These are phyloP conservation scores for Ptilorrhoa leucosticta DNA, from an alignment of 2,113 vertebrate genomes.

Conservation along the genomic window DNA sequence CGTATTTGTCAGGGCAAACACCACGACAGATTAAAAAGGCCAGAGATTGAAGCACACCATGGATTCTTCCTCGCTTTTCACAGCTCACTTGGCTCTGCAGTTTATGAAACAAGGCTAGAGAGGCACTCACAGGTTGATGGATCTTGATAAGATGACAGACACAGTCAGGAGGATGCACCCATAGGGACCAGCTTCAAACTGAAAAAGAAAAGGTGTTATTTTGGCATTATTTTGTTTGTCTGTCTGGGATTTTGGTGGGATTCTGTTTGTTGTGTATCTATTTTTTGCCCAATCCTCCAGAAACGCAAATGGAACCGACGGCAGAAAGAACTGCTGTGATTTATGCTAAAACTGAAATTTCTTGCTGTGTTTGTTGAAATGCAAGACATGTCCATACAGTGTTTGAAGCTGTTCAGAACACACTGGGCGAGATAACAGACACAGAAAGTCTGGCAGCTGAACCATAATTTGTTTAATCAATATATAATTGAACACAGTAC, in stretches of 20 bases:
- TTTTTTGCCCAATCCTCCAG: not conserved
- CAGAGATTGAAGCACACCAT: not conserved
- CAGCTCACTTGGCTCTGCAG: not conserved
- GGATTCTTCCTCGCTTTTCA: not conserved
- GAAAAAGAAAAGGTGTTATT: not conserved
- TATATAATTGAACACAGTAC: slow-evolving; percentile 40
- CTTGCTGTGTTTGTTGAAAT: not conserved
- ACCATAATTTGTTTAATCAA: not conserved
- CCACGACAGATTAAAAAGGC: not conserved
- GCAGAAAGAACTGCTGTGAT: not conserved
- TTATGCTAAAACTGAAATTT: not conserved
- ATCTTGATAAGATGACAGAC: slow-evolving; percentile 88
- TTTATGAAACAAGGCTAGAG: not conserved
- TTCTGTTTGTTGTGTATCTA: not conserved
- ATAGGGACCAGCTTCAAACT: slow-evolving; percentile 86
- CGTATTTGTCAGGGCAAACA: not conserved
- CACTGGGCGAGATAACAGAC: not conserved
- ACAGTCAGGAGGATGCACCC: slow-evolving; percentile 88
- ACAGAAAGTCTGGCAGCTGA: not conserved
- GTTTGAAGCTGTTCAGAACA: not conserved
- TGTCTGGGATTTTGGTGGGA: not conserved
- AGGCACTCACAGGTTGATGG: slow-evolving; percentile 80
- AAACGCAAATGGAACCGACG: not conserved
- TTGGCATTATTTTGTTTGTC: not conserved
- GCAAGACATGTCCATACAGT: fast-evolving